A percentile compares a stretch with the other conserved stretches of the same genome.
These are phyloP conservation scores for Iphiclides podalirius DNA, from an alignment of 2,888 invertebrate species.

Conservation along the genomic window DNA sequence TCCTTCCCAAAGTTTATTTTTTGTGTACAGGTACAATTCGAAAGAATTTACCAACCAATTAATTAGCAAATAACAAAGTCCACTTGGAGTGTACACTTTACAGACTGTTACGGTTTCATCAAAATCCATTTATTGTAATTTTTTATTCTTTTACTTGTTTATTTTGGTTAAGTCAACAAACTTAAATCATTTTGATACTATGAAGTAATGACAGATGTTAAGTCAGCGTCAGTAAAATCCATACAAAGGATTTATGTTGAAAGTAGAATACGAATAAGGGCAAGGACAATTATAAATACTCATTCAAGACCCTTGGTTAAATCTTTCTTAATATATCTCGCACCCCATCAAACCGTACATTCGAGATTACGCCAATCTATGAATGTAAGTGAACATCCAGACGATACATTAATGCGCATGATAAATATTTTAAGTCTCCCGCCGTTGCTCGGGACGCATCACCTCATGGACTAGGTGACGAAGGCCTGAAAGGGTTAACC, in stretches of 20 bases:
- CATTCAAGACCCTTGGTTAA: too few relatives aligned
- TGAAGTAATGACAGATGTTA: background rate
- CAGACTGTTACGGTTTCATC: conserved; percentile 52
- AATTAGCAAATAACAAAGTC: conserved; percentile 47
- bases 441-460: too few relatives aligned
- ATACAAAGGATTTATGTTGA: background rate
- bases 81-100: conserved; percentile 43
- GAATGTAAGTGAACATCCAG: too few relatives aligned
- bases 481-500: too few relatives aligned
- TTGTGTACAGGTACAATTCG: conserved; percentile 49
- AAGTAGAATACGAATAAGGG: too few relatives aligned
- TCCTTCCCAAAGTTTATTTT: conserved; percentile 54
- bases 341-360: too few relatives aligned
- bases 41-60: conserved; percentile 56
- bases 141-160: background rate
- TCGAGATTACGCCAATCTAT: too few relatives aligned
- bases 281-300: too few relatives aligned
- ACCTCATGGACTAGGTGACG: too few relatives aligned
- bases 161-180: background rate
- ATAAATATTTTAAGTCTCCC: too few relatives aligned
- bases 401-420: too few relatives aligned
- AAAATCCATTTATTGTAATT: conserved; percentile 42
- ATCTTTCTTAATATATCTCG: too few relatives aligned
- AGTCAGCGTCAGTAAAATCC: background rate
- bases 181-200: background rate